Evolutionary conservation across 2,888 invertebrate species (phyloP).

Genomic region (Carcina quercana): DNA sequence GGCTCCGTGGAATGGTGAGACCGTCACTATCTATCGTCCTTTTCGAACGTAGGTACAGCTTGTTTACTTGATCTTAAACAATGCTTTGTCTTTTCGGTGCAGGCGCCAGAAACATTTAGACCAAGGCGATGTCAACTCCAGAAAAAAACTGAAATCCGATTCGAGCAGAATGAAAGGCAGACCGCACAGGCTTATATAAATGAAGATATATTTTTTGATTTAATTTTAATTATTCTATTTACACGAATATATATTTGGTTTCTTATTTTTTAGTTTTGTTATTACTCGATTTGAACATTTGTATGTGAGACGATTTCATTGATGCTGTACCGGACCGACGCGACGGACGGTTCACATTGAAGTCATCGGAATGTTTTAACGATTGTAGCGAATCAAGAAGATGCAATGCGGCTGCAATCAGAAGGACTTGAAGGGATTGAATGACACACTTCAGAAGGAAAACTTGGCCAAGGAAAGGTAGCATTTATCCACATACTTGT

Average conservation of each 20-base stretch:
- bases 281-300: no score
- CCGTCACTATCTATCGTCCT: no score
- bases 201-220: no score
- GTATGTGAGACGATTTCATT: no score
- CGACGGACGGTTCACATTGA: constrained; percentile 4
- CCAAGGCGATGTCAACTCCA: constrained; percentile 30
- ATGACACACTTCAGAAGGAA: constrained; percentile 45
- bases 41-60: no score
- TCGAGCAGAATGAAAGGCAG: constrained; percentile 19
- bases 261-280: constrained; percentile 6
- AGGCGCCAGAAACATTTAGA: constrained; percentile 38
- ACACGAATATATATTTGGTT: constrained; percentile 1
- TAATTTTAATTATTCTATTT: no score
- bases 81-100: constrained; percentile 7
- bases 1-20: constrained; percentile 47
- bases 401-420: constrained; percentile 21
- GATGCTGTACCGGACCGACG: no score
- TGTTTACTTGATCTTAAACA: no score
- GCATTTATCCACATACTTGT: no score
- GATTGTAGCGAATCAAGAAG: constrained; percentile 25
- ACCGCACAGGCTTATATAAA: constrained; percentile 22
- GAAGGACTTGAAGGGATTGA: constrained; percentile 36
- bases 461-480: constrained; percentile 50
- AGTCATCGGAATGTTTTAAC: constrained; percentile 6
- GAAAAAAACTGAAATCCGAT: constrained; percentile 17